Percentiles rank a stretch among this genome's conserved stretches.
Evolutionary conservation across 1,140 invertebrate genomes (phyloP).

Genomic region (Drosophila saltans): DNA sequence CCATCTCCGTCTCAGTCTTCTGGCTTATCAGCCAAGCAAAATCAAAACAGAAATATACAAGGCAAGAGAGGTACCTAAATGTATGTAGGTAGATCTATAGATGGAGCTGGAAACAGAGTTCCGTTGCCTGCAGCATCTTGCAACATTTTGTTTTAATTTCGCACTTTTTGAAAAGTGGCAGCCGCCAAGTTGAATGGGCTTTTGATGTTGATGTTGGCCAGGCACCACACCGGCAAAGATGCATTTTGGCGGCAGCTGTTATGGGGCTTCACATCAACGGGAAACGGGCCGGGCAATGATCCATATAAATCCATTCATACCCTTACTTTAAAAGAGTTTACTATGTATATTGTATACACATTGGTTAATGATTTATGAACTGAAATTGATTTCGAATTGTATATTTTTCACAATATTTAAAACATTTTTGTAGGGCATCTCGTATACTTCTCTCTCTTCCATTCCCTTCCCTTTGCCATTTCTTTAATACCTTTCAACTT

Average conservation of each 20-base stretch:
- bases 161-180: slow-evolving; percentile 76
- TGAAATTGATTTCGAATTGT: too few relatives aligned
- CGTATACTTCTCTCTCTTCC: background rate
- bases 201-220: slow-evolving; percentile 76
- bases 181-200: slow-evolving; percentile 67
- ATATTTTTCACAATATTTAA: too few relatives aligned
- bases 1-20: slow-evolving; percentile 26
- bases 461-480: too few relatives aligned
- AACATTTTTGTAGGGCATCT: background rate
- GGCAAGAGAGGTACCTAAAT: slow-evolving; percentile 4
- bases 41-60: slow-evolving; percentile 59
- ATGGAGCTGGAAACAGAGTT: slow-evolving; percentile 16
- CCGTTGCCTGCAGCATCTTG: slow-evolving; percentile 72
- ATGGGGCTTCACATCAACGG: slow-evolving; percentile 18
- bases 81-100: background rate
- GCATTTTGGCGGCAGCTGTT: slow-evolving; percentile 9
- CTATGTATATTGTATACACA: background rate
- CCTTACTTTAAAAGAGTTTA: background rate
- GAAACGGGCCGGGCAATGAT: slow-evolving; percentile 17
- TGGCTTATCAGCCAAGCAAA: slow-evolving; percentile 68
- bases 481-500: background rate
- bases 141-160: slow-evolving; percentile 80
- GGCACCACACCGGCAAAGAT: slow-evolving; percentile 1
- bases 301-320: slow-evolving; percentile 14
- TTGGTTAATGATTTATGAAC: too few relatives aligned